Base-by-base conservation (phyloP, 2,888 invertebrate genomes). In the Blera fallax region DNA sequence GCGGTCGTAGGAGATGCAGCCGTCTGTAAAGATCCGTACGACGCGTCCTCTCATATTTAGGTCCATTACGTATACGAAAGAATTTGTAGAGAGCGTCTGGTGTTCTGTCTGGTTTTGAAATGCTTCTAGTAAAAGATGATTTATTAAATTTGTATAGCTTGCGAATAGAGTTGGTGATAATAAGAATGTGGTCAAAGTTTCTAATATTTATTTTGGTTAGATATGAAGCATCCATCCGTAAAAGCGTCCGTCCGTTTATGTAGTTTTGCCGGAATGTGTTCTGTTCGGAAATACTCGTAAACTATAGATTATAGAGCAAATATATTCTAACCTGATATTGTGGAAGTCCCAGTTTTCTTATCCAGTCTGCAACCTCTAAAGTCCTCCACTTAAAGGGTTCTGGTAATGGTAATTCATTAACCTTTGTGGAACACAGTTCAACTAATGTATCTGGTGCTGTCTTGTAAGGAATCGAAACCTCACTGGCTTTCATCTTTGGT, bases 41-140 rank as follows among this genome's bases (percentile, higher is more conserved):
- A 79, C 87, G 92, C 65, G 93, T 88, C 1, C 92, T 90, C 0
- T 93, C 93, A 91, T 93, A 93, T 11, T 87, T 91, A 0, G 93
- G 93, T 0, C 94, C 94, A 0, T 93, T 94, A 43, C 92, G 90
- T 0, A 93, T 91, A 11, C 93, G 93, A 89, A 93, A 94, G 89
- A 93, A 91, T 1, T 93, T 93, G 81, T 93, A 93, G n/a, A 94
- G 92, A 0, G 93, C 93, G 2, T 93, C 88, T 0, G 94, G 93
- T 48, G 93, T 91, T 10, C 93, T 88, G 0, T 92, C 90, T 0
- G 93, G 93, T 1, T 93, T 88, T 0, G 93, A 91, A 0, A 94
- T 88, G 58, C 93, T 93, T 0, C 93, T 90, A 0, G 88, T 79
- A 60, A 93, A 93, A 21, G 88, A 89, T 0, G 93, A 89, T 40